These are phyloP conservation scores for Ametastegia equiseti DNA, from an alignment of 2,888 invertebrate species.

Conservation along the genomic window DNA sequence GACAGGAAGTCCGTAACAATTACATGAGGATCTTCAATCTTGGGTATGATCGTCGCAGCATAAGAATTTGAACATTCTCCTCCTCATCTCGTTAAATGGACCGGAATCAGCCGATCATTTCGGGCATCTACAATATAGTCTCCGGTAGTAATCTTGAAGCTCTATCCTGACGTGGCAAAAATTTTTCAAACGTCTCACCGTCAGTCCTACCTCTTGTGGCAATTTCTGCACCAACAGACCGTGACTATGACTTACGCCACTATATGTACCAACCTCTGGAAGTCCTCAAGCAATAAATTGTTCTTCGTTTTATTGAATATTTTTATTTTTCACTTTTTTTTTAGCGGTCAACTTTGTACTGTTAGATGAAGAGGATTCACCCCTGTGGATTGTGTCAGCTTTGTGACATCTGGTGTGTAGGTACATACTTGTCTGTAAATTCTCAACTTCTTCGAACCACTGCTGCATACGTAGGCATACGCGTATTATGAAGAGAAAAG, in stretches of 20 bases:
- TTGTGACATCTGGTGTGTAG: not conserved
- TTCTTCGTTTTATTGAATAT: not conserved
- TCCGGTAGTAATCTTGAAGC: not conserved
- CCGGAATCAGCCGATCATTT: constrained; percentile 22
- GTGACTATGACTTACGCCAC: not conserved
- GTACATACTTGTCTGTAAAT: not conserved
- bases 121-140: not conserved
- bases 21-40: not conserved
- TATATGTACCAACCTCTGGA: not conserved
- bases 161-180: constrained; percentile 19
- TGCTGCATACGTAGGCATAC: no score
- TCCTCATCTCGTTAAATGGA: constrained; percentile 8
- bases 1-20: constrained; percentile 31
- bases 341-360: not conserved
- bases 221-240: not conserved
- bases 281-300: not conserved
- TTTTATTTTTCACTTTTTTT: no score
- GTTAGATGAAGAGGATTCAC: not conserved
- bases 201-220: not conserved
- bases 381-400: not conserved
- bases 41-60: not conserved
- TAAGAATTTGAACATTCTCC: not conserved
- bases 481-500: not conserved
- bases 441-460: not conserved
- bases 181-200: not conserved